Conservation (phyloP, 2,113 vertebrate species). For the Oncorhynchus nerka region DNA sequence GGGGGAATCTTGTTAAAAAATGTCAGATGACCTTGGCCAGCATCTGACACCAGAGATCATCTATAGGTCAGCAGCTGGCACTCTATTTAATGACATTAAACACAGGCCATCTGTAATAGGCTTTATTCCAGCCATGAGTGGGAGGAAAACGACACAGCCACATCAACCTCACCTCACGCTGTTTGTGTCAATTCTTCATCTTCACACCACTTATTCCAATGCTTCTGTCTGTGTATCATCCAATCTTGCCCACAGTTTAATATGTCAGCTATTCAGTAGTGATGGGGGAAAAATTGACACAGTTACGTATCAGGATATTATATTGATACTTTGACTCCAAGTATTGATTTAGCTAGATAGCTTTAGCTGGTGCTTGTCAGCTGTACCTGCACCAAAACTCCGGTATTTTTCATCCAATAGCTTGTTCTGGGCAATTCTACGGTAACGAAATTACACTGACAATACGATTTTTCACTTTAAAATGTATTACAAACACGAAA, state of each 20-base stretch:
- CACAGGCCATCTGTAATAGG: conserved; percentile 53
- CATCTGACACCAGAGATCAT: conserved; percentile 71
- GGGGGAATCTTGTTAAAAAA: conserved; percentile 75
- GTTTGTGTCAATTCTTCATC: conserved; percentile 27
- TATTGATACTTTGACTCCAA: too few species aligned
- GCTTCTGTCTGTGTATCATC: not conserved
- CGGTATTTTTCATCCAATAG: too few species aligned
- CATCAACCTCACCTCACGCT: conserved; percentile 30
- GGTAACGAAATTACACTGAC: too few species aligned
- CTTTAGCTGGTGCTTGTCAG: too few species aligned
- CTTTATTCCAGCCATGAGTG: conserved; percentile 47
- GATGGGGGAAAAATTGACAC: too few species aligned
- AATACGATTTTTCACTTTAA: too few species aligned
- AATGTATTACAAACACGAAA: too few species aligned
- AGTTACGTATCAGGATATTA: too few species aligned
- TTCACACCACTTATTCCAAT: not conserved
- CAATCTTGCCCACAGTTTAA: not conserved
- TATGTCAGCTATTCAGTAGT: too few species aligned
- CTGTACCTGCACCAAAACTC: too few species aligned
- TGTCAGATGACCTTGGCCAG: conserved; percentile 74
- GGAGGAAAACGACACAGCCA: conserved; percentile 39
- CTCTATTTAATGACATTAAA: conserved; percentile 76
- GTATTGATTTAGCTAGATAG: too few species aligned
- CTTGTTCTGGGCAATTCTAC: too few species aligned
- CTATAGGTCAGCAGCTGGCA: conserved; percentile 69